These are phyloP conservation scores for Bimastos eiseni DNA, from an alignment of 2,888 invertebrate genomes.

Conservation along the genomic window DNA sequence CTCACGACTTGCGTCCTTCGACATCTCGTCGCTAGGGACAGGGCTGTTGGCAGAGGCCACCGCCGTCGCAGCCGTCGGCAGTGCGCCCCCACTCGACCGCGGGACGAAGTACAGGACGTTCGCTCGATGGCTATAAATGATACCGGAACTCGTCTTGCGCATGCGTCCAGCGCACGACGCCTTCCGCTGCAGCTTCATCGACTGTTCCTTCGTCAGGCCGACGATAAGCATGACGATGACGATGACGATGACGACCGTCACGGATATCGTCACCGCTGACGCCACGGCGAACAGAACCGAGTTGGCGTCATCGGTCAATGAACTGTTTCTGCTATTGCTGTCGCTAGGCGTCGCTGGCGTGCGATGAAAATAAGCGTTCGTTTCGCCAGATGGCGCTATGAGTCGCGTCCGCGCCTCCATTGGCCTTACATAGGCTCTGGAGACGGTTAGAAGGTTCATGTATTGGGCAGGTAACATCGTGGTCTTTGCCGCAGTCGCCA, in stretches of 20 bases:
- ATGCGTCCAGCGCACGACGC: not conserved
- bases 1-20: conserved; percentile 28
- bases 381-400: not conserved
- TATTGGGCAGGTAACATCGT: not conserved
- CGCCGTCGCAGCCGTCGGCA: not conserved
- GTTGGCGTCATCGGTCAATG: not conserved
- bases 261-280: conserved; percentile 24
- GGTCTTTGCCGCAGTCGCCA: not conserved
- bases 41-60: not conserved
- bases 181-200: not conserved
- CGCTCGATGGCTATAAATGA: conserved; percentile 32
- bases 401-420: not conserved
- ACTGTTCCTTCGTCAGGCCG: conserved; percentile 16
- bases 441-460: not conserved
- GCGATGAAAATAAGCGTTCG: not conserved
- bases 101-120: conserved; percentile 36
- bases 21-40: not conserved
- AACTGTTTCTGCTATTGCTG: not conserved
- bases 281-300: not conserved
- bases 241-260: conserved; percentile 27
- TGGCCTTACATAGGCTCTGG: not conserved
- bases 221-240: conserved; percentile 27
- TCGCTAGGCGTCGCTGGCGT: not conserved
- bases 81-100: conserved; percentile 8
- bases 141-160: conserved; percentile 22